Conservation (phyloP, 2,113 vertebrate species). For the Eubucco bourcierii region DNA sequence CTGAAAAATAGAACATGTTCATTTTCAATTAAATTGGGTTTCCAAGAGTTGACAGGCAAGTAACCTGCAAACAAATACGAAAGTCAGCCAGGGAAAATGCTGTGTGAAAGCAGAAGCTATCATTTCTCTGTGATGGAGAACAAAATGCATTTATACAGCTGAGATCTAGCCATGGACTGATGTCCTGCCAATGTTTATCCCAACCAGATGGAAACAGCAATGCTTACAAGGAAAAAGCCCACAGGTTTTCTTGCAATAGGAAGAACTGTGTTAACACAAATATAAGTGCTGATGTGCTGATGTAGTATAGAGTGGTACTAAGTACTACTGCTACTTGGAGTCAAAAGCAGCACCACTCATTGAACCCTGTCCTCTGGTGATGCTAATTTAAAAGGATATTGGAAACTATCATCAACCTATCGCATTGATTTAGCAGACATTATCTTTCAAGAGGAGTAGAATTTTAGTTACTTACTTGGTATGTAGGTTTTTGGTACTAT, state of each 20-base stretch:
- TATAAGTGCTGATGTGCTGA: slow-evolving; percentile 2
- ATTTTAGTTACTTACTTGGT: not conserved
- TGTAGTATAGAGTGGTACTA: not conserved
- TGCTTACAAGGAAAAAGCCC: not conserved
- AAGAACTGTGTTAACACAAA: slow-evolving; percentile 1
- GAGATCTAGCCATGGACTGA: not conserved
- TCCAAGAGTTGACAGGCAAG: not conserved
- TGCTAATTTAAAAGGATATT: not conserved
- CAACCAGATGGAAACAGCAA: not conserved
- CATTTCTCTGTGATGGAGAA: not conserved
- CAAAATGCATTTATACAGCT: not conserved
- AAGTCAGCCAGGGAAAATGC: not conserved
- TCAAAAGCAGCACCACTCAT: not conserved
- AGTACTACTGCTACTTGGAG: not conserved
- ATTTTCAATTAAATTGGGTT: not conserved
- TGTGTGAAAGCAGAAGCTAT: not conserved
- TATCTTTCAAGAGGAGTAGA: not conserved
- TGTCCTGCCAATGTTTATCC: not conserved
- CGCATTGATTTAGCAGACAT: not conserved
- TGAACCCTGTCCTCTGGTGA: not conserved
- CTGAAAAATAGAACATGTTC: not conserved
- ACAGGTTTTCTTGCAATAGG: not conserved
- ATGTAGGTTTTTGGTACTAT: too few species aligned
- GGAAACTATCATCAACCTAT: not conserved
- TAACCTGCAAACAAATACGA: not conserved